Base-by-base conservation (phyloP, 2,888 invertebrate species). In the Sinotaia quadrata region DNA sequence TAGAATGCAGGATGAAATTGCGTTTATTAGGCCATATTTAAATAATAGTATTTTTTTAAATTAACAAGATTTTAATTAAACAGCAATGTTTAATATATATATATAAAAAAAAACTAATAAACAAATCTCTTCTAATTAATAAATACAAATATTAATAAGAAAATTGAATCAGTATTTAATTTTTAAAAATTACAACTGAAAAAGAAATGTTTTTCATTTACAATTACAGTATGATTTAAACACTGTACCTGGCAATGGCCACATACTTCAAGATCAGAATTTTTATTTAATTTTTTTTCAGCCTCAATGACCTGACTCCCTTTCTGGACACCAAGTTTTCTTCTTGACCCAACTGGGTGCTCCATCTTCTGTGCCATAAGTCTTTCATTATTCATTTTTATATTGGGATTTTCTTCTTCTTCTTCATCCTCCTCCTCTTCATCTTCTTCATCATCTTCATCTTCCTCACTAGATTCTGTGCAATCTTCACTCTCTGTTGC, bases 401-500 rank as follows among this genome's bases (percentile, higher is more conserved):
- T 58, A 15, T 57, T 68, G 2, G 49, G 61, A 21, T 66, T 61
- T 31, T 68, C 73, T 41, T 67, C 56, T 18, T 67, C 59, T 4
- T 51, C 51, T 12, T 71, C 68, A 21, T 70, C 73, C n/a, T 73
- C 73, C 44, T 73, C 68, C 15, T 68, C 71, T 27, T 70, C 71
- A 27, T 73, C 73, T 18, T 71, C 73, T 24, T 73, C 73, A 3
- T 72, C 72, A 27, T 68, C 73, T 41, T 73, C 73, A 12, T 72
- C 72, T 27, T 75, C 76, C 27, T 79, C 78, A 58, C 78, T 79
- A 18, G 78, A 73, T 47, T 80, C 77, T 31, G 75, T 77, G 44
- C 76, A 76, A 44, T 78, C 78, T 52, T 81, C 77, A 47, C 63
- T 65, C 7, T 65, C 65, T 12, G 54, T 47, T 36, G 41, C 44